phyloP scores from a whole-genome alignment of 2,113 vertebrate genomes.

The Hymenochirus boettgeri region DNA sequence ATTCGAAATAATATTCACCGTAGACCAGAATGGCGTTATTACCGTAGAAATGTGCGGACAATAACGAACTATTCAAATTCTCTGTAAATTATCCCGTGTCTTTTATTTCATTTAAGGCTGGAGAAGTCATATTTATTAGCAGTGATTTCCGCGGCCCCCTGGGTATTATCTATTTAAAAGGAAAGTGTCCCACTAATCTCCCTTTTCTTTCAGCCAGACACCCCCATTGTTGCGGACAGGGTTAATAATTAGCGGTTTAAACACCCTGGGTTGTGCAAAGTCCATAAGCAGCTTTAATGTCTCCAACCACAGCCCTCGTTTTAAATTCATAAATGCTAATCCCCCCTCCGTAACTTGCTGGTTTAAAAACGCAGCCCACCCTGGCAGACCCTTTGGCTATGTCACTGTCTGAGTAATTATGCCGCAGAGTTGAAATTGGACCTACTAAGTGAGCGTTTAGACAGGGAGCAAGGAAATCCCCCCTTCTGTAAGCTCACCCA shows the following conservation, averaged over 20 bases:
- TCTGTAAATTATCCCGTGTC: too few relatives aligned
- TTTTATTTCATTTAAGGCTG: too few relatives aligned
- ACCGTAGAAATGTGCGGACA: too few relatives aligned
- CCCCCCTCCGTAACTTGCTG: conserved; percentile 99
- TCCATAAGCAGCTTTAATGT: conserved; percentile 99
- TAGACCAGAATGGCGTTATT: too few relatives aligned
- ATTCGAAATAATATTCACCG: too few relatives aligned
- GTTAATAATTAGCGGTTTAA: conserved; percentile 81
- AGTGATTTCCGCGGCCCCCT: too few relatives aligned
- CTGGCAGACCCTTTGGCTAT: conserved; percentile 98
- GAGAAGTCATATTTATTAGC: too few relatives aligned
- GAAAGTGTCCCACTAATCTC: too few relatives aligned
- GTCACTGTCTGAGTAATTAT: conserved; percentile 99
- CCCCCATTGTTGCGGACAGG: too few relatives aligned
- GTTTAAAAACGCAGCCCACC: conserved; percentile 97
- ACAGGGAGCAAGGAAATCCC: conserved; percentile 96
- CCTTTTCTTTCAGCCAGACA: too few relatives aligned
- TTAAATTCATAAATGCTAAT: conserved; percentile 99
- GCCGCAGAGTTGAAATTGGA: conserved; percentile 97
- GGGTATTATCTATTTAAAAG: too few relatives aligned
- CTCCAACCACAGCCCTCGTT: conserved; percentile 98
- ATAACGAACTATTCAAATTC: too few relatives aligned
- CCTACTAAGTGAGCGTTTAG: conserved; percentile 97
- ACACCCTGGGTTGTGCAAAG: conserved; percentile 88
- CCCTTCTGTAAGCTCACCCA: conserved; percentile 93